These are phyloP conservation scores for Nesogale talazaci DNA, from an alignment of 2,113 vertebrate species.

Conservation along the genomic window DNA sequence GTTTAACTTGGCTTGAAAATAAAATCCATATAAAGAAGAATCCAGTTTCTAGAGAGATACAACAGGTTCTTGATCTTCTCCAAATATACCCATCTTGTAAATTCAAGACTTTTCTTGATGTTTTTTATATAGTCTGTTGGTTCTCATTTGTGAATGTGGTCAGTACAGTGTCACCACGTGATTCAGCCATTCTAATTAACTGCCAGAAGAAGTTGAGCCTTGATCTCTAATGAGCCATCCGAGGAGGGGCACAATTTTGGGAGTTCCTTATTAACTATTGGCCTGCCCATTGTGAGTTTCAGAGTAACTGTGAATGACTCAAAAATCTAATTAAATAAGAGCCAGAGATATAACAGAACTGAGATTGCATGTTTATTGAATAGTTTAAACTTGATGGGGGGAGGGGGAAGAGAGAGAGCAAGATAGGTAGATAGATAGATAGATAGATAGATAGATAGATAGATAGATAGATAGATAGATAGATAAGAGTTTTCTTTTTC, in stretches of 20 bases:
- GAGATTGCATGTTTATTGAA: neutral
- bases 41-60: neutral
- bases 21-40: neutral
- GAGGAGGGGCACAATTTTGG: neutral
- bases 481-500: neutral
- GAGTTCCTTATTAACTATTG: neutral
- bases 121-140: neutral
- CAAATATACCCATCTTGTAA: neutral
- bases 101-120: neutral
- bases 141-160: neutral
- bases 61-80: neutral
- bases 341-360: neutral
- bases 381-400: neutral
- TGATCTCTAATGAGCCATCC: neutral
- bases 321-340: constrained; percentile 6
- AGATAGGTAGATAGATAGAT: no score
- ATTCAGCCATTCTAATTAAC: neutral
- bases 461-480: neutral
- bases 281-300: neutral
- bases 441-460: no score
- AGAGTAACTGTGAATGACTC: neutral
- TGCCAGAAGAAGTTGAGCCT: neutral
- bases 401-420: no score
- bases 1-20: neutral
- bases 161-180: neutral